Evolutionary conservation across 2,797 vertebrate genomes (phyloP).

Genomic region (Cryptoprocta ferox): DNA sequence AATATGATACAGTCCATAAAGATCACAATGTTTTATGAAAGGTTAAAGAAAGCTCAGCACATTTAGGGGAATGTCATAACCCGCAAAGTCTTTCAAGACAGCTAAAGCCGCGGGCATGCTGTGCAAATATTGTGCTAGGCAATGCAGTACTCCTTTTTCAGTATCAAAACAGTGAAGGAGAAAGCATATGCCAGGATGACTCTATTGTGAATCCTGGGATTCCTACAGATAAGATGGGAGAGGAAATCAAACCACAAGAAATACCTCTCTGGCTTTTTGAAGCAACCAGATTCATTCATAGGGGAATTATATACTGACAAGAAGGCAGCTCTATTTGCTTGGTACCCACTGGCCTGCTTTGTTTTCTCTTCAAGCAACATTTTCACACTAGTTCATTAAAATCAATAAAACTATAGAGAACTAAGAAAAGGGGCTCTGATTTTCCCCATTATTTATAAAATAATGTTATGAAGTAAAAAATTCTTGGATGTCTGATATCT

Average conservation of each 20-base stretch:
- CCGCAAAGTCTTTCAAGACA: slow-evolving; percentile 93
- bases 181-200: background rate
- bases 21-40: slow-evolving; percentile 99
- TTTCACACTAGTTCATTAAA: slow-evolving; percentile 25
- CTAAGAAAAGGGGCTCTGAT: background rate
- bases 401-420: slow-evolving; percentile 35
- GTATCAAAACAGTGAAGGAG: background rate
- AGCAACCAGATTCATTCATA: background rate
- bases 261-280: background rate
- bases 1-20: slow-evolving; percentile 99
- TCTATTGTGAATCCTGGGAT: background rate
- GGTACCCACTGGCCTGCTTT: background rate
- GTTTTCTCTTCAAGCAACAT: slow-evolving; percentile 26
- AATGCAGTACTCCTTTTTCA: slow-evolving; percentile 57
- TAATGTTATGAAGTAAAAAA: background rate
- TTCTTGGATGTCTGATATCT: background rate
- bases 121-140: slow-evolving; percentile 87
- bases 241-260: background rate
- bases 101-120: slow-evolving; percentile 82
- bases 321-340: slow-evolving; percentile 27
- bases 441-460: slow-evolving; percentile 16
- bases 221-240: background rate
- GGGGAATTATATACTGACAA: background rate
- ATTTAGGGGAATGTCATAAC: slow-evolving; percentile 97
- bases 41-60: slow-evolving; percentile 99